Evolutionary conservation across 1,140 invertebrate species (phyloP).

Genomic region (Psix sp.): DNA sequence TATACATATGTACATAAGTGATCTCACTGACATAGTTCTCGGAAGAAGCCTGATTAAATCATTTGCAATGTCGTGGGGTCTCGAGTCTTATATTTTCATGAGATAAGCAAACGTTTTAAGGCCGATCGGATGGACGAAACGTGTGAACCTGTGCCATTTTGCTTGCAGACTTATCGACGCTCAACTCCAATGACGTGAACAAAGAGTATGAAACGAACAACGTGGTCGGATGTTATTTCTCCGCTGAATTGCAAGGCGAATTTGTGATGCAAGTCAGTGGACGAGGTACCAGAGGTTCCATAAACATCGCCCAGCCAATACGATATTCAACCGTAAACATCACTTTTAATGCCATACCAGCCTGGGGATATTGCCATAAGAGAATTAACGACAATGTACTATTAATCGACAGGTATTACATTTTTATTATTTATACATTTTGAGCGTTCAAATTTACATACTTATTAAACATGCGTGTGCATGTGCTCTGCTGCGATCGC

Average conservation of each 20-base stretch:
- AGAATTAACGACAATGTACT: constrained; percentile 81
- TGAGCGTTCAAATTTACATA: neutral
- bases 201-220: constrained; percentile 55
- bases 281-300: constrained; percentile 65
- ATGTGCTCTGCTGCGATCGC: too few relatives aligned
- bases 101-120: too few relatives aligned
- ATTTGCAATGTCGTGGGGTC: neutral
- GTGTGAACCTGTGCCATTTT: constrained; percentile 20
- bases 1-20: neutral
- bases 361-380: constrained; percentile 83
- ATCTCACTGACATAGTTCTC: constrained; percentile 1
- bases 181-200: constrained; percentile 49
- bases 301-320: constrained; percentile 74
- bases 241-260: constrained; percentile 83
- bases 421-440: constrained; percentile 8
- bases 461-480: too few relatives aligned
- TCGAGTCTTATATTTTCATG: neutral
- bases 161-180: constrained; percentile 41
- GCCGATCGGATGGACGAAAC: too few relatives aligned
- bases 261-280: constrained; percentile 81
- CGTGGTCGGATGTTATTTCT: constrained; percentile 80
- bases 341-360: constrained; percentile 81
- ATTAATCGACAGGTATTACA: constrained; percentile 79
- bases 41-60: constrained; percentile 11
- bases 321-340: constrained; percentile 82